phyloP scores from a whole-genome alignment of 2,888 invertebrate genomes.

The Acleris sparsana region DNA sequence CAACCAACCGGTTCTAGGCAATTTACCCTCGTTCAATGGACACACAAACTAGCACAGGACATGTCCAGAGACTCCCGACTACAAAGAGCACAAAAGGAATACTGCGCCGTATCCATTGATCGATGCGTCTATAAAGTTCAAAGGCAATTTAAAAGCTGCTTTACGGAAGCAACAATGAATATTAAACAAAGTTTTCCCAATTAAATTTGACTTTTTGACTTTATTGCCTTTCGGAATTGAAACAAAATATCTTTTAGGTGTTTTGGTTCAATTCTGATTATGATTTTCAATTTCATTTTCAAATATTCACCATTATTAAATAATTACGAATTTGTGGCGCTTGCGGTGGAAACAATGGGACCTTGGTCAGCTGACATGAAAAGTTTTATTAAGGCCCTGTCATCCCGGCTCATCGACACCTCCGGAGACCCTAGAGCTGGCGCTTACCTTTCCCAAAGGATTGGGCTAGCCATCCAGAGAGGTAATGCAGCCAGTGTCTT shows the following conservation, averaged over 20 bases:
- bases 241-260: constrained; percentile 10
- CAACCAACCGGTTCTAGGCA: constrained; percentile 20
- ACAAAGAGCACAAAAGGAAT: constrained; percentile 27
- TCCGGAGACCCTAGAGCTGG: too few relatives aligned
- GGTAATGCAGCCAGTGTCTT: too few relatives aligned
- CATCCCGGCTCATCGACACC: too few relatives aligned
- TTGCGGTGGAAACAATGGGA: too few relatives aligned
- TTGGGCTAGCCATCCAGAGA: too few relatives aligned
- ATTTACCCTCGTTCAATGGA: constrained; percentile 25
- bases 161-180: constrained; percentile 29
- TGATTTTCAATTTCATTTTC: not conserved
- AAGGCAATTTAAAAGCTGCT: constrained; percentile 26
- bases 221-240: constrained; percentile 1
- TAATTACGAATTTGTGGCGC: too few relatives aligned
- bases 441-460: too few relatives aligned
- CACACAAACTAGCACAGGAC: constrained; percentile 16
- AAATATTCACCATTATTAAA: too few relatives aligned
- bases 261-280: not conserved
- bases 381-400: too few relatives aligned
- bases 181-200: constrained; percentile 20
- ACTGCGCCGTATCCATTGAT: constrained; percentile 23
- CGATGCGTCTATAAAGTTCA: constrained; percentile 34
- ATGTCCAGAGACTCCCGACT: constrained; percentile 20
- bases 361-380: too few relatives aligned
- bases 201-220: constrained; percentile 19